Base-by-base conservation (phyloP, 2,888 invertebrate species). In the Anthophora plumipes region DNA sequence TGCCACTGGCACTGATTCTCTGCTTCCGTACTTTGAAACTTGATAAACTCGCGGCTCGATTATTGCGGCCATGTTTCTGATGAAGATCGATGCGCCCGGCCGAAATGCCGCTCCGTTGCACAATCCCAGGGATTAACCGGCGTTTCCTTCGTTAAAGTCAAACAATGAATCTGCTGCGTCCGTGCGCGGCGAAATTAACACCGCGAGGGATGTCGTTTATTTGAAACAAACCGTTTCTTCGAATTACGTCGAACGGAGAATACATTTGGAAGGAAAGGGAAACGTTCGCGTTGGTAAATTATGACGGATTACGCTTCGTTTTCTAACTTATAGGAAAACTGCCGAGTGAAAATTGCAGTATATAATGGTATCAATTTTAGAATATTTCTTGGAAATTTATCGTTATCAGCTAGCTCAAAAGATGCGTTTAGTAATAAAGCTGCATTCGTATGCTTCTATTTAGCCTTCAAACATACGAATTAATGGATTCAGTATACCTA, bases 41-140 rank as follows among this genome's bases (percentile, higher is more conserved):
- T 79, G 73, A 83, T 79, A 82, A 77, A 79, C 76, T 69, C 69
- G 66, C 41, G 55, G 70, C 79, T 74, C 79, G 82, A 83, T 82
- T 79, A 82, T 83, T 71, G 66, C 79, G 70, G 66, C 63, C 55
- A 48, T 73, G 55, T 57, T 73, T 46, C 52, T 63, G 52, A 82
- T 55, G 67, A 77, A 77, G 76, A 82, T 74, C 77, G 74, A 81
- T 75, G 67, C 64, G 14, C 31, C 20, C 31, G 8, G 60, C 12
- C 63, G 67, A 54, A 37, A 14, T n/a, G 8, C 9, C n/a, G 43
- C 43, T 50, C 43, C 17, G 60, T 41, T 55, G 50, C 70, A 57
- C 60, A 61, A 59, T 70, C 52, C 63, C 17, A 12, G 55, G 25
- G 69, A 78, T 78, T 78, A 76, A 63, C 64, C 66, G 25, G 54